These are phyloP conservation scores for Amphipoea lucens DNA, from an alignment of 2,888 invertebrate genomes.

Conservation along the genomic window DNA sequence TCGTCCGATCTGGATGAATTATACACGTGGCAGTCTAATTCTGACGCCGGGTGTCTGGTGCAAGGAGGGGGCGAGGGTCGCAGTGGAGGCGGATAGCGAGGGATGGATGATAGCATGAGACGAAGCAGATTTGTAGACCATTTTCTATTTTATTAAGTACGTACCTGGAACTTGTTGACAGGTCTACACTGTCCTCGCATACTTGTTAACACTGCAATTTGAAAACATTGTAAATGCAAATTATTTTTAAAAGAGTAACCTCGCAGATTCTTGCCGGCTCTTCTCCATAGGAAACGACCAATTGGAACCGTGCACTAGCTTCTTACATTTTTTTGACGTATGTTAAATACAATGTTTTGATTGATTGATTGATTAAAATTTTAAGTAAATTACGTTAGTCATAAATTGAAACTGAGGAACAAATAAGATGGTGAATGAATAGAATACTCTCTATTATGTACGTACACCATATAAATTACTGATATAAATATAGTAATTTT, in stretches of 20 bases:
- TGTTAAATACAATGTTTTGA: neutral
- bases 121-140: neutral
- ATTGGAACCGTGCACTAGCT: neutral
- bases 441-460: too few species aligned
- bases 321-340: neutral
- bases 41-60: slow-evolving; percentile 72
- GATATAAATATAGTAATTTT: neutral
- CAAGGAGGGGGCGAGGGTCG: slow-evolving; percentile 62
- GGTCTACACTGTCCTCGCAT: too few species aligned
- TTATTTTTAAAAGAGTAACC: neutral
- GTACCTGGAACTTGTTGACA: neutral
- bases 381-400: neutral
- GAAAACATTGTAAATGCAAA: neutral
- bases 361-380: neutral
- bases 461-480: neutral
- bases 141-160: neutral
- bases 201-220: too few species aligned
- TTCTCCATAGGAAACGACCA: neutral
- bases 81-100: slow-evolving; percentile 47
- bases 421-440: neutral
- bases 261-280: neutral
- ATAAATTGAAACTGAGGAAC: neutral
- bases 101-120: neutral
- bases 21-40: slow-evolving; percentile 79
- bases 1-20: slow-evolving; percentile 76